A percentile compares a stretch with the other conserved stretches of the same genome.
These are phyloP conservation scores for Drosophila diplacantha DNA, from an alignment of 2,888 invertebrate genomes.

Conservation along the genomic window DNA sequence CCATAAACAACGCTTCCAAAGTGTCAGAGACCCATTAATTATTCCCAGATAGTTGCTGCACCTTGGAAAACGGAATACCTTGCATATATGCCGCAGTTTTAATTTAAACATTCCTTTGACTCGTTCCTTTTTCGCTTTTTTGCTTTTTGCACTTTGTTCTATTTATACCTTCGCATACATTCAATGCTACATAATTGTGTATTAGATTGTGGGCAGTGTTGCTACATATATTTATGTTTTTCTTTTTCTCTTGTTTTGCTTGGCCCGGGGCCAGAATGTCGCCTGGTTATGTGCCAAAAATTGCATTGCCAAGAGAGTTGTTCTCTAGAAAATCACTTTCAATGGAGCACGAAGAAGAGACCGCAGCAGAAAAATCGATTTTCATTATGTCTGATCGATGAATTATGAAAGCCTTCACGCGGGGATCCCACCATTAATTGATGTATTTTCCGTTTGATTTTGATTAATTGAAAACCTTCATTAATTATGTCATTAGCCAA, in stretches of 20 bases:
- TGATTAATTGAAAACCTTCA: conserved; percentile 6
- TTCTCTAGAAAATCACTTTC: conserved; percentile 54
- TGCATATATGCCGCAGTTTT: conserved; percentile 15
- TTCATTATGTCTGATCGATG: conserved; percentile 62
- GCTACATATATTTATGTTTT: conserved; percentile 14
- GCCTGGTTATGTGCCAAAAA: conserved; percentile 59
- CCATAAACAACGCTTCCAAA: conserved; percentile 31
- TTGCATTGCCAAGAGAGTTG: conserved; percentile 47
- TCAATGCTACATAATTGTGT: conserved; percentile 38
- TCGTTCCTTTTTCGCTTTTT: conserved; percentile 21
- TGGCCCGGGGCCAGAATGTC: conserved; percentile 57
- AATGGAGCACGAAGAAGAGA: conserved; percentile 43
- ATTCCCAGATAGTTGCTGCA: conserved; percentile 9
- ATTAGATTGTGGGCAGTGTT: conserved; percentile 35
- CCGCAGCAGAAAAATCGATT: conserved; percentile 45
- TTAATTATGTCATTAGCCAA: conserved; percentile 17
- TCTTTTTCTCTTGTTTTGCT: conserved; percentile 24
- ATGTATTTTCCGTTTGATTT: conserved; percentile 16
- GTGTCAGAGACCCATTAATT: conserved; percentile 46
- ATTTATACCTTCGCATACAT: conserved; percentile 39
- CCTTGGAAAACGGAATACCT: conserved; percentile 28
- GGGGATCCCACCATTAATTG: conserved; percentile 19
- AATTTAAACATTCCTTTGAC: conserved; percentile 28
- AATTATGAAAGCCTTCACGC: conserved; percentile 49
- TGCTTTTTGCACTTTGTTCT: conserved; percentile 46